phyloP scores from a whole-genome alignment of 2,797 vertebrate species.

The Calcarius lapponicus region DNA sequence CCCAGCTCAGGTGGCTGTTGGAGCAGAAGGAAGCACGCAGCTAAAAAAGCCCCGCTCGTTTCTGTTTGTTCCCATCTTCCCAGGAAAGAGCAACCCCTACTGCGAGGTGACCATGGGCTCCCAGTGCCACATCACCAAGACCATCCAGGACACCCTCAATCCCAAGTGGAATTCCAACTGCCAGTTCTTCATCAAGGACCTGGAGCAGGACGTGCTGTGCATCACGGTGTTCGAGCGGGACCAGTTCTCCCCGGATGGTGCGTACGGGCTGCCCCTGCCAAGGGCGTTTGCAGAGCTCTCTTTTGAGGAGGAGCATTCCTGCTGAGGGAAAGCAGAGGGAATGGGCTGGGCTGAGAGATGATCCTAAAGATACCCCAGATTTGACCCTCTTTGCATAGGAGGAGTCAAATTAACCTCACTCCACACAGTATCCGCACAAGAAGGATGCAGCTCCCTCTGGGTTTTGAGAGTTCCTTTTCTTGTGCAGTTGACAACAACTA shows the following conservation, averaged over 20 bases:
- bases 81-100: constrained; percentile 98
- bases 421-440: not conserved
- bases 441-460: not conserved
- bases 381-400: not conserved
- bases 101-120: constrained; percentile 99
- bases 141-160: constrained; percentile 96
- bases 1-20: not conserved
- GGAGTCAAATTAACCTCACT: not conserved
- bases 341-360: not conserved
- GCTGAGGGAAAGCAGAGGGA: not conserved
- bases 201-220: constrained; percentile 97
- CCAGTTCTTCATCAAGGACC: constrained; percentile 98
- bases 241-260: constrained; percentile 98
- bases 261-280: not conserved
- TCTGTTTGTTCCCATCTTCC: not conserved
- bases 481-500: not conserved
- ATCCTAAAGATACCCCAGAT: not conserved
- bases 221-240: constrained; percentile 98
- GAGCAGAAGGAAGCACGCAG: not conserved
- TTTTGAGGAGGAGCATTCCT: not conserved
- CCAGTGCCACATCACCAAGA: constrained; percentile 99
- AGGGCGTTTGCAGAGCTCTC: not conserved
- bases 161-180: constrained; percentile 99
- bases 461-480: not conserved
- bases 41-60: not conserved